Evolutionary conservation across 1,140 invertebrate genomes (phyloP).

Genomic region (Maniola jurtina): DNA sequence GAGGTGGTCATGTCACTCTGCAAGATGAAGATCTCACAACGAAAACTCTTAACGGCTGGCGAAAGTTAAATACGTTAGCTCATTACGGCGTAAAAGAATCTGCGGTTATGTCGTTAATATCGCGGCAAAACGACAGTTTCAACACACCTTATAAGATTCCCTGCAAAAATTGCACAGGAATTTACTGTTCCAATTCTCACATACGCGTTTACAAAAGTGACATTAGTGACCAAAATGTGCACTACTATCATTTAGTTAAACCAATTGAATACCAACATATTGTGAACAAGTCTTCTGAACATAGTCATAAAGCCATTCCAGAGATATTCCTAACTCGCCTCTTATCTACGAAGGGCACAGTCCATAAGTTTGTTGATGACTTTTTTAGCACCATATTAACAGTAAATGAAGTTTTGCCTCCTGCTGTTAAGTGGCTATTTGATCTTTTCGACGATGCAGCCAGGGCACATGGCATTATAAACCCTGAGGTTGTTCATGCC

Average conservation of each 20-base stretch:
- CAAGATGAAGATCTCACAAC: conserved; percentile 96
- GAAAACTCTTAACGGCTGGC: conserved; percentile 93
- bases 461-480: conserved; percentile 87
- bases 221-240: conserved; percentile 84
- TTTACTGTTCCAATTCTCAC: conserved; percentile 87
- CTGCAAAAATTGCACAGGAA: conserved; percentile 88
- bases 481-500: conserved; percentile 93
- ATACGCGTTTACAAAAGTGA: conserved; percentile 90
- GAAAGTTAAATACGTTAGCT: conserved; percentile 93
- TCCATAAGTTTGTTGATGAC: conserved; percentile 98
- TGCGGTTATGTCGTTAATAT: conserved; percentile 95
- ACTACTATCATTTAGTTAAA: conserved; percentile 91
- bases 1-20: conserved; percentile 93
- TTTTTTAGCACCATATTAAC: conserved; percentile 94
- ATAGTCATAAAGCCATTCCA: conserved; percentile 94
- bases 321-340: conserved; percentile 96
- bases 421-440: conserved; percentile 97
- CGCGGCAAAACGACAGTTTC: conserved; percentile 91
- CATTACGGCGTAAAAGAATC: conserved; percentile 97
- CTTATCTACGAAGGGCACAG: conserved; percentile 95
- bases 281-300: conserved; percentile 83
- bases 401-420: conserved; percentile 93
- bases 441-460: conserved; percentile 96
- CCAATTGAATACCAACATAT: conserved; percentile 87
- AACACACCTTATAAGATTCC: conserved; percentile 88